Conservation (phyloP, 2,797 vertebrate species). For the Gobionotothen gibberifrons region DNA sequence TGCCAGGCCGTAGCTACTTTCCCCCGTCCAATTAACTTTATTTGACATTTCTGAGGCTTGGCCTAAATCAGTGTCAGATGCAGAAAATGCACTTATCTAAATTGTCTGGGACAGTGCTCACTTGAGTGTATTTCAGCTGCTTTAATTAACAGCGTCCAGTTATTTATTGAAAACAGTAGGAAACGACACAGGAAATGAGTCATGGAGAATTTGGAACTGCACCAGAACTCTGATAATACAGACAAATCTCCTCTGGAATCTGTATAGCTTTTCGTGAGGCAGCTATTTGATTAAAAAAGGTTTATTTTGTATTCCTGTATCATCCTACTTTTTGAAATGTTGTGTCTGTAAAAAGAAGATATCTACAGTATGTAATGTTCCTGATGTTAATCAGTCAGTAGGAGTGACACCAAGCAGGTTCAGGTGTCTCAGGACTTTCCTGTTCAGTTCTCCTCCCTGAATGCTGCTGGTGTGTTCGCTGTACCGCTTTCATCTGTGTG, state of each 20-base stretch:
- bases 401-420: conserved; percentile 19
- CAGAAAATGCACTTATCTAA: conserved; percentile 81
- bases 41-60: conserved; percentile 77
- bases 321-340: conserved; percentile 17
- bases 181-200: conserved; percentile 71
- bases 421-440: conserved; percentile 15
- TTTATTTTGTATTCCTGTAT: conserved; percentile 9
- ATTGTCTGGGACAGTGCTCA: conserved; percentile 78
- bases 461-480: conserved; percentile 30
- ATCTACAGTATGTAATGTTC: conserved; percentile 11
- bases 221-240: conserved; percentile 19
- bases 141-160: conserved; percentile 75
- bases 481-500: conserved; percentile 40
- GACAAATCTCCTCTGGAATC: not conserved
- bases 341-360: conserved; percentile 16
- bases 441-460: conserved; percentile 21
- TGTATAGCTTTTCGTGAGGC: conserved; percentile 12
- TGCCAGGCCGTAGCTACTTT: conserved; percentile 59
- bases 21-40: conserved; percentile 77
- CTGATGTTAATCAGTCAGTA: conserved; percentile 16
- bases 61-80: conserved; percentile 78
- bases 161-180: conserved; percentile 78
- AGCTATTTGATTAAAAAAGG: conserved; percentile 17
- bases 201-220: conserved; percentile 46
- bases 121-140: conserved; percentile 72